Evolutionary conservation across 2,797 vertebrate genomes (phyloP), one percentile per base, ranked within the genome.

Genomic region (Orientallactaga sibirica): DNA sequence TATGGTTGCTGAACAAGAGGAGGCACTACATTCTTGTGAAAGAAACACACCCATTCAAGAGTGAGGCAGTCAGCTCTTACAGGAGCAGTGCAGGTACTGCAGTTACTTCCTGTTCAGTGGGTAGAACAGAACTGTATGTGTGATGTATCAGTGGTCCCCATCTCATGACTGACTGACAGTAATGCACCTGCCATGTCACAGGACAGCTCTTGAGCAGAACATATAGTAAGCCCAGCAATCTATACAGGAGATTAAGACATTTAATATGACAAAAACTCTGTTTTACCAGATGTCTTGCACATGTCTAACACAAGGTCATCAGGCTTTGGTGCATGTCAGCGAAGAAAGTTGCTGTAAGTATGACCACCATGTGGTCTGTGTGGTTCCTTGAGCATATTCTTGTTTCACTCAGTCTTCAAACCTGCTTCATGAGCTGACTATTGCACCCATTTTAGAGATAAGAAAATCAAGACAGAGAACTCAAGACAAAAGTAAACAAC

Each of bases 251-350:
- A 88, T 20, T 19, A 71, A 48, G 48, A 43, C 2, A 58, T 5
- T 15, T 76, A 68, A 89, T n/a, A 52, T 0, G 12, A 95, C 18
- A 18, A 25, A n/a, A 74, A 58, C 20, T 41, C n/a, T 80, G 70
- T 16, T 88, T 91, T 90, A 80, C 52, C 37, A 77, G 75, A 58
- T 85, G 18, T 93, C 75, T 22, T 82, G 43, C 19, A 27, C 8
- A 10, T 68, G 41, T 48, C 52, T 15, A 68, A 62, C 83, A 68
- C 5, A 62, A 78, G 20, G 25, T 48, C 7, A 10, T 37, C 5
- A 74, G 55, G 43, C 24, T 62, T 11, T 61, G 7, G 33, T 15
- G 22, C 20, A 41, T 11, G 22, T 55, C 62, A 73, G 20, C 20
- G 25, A 62, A 15, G 77, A 61, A 66, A 71, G 4, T 20, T 3